Conservation (phyloP, 2,113 vertebrate genomes). For the Manacus vitellinus region DNA sequence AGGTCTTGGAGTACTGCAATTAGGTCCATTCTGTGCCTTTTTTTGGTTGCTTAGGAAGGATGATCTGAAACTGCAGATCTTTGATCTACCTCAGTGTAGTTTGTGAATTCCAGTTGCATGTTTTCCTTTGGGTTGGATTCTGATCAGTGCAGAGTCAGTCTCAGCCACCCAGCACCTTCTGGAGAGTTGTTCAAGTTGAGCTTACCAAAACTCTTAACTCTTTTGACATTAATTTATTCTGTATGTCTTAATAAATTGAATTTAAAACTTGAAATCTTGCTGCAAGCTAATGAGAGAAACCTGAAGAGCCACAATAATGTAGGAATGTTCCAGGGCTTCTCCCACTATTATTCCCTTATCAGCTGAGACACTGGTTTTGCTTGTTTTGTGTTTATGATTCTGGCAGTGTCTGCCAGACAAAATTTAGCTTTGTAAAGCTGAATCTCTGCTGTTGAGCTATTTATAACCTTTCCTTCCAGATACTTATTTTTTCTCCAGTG, state of each 20-base stretch:
- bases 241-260: not conserved
- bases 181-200: not conserved
- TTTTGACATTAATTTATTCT: not conserved
- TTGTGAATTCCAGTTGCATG: not conserved
- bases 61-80: not conserved
- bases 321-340: not conserved
- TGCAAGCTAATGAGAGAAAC: not conserved
- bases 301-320: not conserved
- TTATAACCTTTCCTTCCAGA: not conserved
- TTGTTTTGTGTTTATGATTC: not conserved
- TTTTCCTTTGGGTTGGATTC: not conserved
- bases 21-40: not conserved
- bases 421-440: not conserved
- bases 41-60: not conserved
- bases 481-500: not conserved
- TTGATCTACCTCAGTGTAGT: not conserved
- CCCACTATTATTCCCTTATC: not conserved
- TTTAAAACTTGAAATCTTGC: not conserved
- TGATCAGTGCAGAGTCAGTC: not conserved
- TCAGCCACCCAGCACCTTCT: not conserved
- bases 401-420: not conserved
- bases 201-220: not conserved
- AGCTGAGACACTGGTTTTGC: not conserved
- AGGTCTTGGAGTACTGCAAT: not conserved
- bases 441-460: not conserved